phyloP scores from a whole-genome alignment of 2,888 invertebrate genomes.

The Temnothorax rugatulus region DNA sequence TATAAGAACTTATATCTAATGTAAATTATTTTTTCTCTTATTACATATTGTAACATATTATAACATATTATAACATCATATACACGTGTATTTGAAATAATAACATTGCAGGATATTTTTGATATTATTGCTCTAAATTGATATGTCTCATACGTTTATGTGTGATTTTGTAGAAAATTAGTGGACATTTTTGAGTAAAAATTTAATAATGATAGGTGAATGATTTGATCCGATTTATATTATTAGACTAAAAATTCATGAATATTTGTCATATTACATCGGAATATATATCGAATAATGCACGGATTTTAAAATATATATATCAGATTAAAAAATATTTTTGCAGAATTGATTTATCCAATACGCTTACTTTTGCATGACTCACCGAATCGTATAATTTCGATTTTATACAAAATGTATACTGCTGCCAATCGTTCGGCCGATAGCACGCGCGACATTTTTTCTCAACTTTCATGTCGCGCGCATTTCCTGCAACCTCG shows the following conservation, averaged over 20 bases:
- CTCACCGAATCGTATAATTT: constrained; percentile 9
- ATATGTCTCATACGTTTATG: background rate
- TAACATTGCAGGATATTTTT: background rate
- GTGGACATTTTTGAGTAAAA: background rate
- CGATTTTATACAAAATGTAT: constrained; percentile 30
- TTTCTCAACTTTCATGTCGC: constrained; percentile 43
- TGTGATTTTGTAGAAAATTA: background rate
- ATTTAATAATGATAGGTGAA: background rate
- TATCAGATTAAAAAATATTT: background rate
- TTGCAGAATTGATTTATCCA: background rate
- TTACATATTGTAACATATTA: background rate
- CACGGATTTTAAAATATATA: background rate
- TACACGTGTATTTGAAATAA: background rate
- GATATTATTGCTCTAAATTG: background rate
- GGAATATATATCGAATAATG: background rate
- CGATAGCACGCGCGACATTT: constrained; percentile 40
- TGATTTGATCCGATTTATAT: background rate
- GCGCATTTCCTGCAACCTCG: constrained; percentile 47
- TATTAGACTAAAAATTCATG: background rate
- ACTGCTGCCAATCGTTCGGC: constrained; percentile 29
- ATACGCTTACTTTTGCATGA: background rate
- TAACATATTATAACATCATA: too few species aligned
- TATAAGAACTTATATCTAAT: background rate
- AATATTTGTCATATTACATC: background rate
- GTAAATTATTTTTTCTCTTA: background rate